These are phyloP conservation scores for Buceros bicornis DNA, from an alignment of 2,797 vertebrate species.

Conservation along the genomic window DNA sequence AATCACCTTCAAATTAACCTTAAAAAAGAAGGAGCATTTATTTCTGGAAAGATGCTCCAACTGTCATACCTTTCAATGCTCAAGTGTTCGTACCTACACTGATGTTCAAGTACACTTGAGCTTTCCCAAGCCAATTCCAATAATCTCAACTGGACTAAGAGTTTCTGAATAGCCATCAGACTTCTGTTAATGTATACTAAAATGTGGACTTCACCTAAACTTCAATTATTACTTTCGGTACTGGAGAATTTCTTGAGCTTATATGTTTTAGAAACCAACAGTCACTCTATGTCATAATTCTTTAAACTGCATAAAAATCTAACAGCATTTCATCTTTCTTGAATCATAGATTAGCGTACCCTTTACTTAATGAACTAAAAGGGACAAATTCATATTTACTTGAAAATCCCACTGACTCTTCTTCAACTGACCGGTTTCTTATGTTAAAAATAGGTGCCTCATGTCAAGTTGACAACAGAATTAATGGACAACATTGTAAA, in stretches of 20 bases:
- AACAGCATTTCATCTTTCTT: neutral
- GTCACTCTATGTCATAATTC: neutral
- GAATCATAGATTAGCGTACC: neutral
- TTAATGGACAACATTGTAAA: neutral
- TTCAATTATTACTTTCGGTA: neutral
- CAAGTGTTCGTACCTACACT: neutral
- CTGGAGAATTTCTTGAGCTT: neutral
- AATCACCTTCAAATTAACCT: constrained; percentile 26
- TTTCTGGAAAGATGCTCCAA: neutral
- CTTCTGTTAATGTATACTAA: neutral
- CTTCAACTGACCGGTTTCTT: neutral
- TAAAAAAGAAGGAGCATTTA: neutral
- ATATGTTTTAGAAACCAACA: neutral
- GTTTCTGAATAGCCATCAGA: neutral
- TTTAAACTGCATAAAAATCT: neutral
- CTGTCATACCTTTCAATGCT: neutral
- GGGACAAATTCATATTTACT: neutral
- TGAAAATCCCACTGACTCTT: constrained; percentile 1
- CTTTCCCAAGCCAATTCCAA: neutral
- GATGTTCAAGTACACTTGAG: neutral
- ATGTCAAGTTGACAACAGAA: neutral
- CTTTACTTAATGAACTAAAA: constrained; percentile 1
- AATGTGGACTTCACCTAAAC: neutral
- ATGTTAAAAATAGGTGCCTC: constrained; percentile 60
- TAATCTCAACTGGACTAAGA: neutral